Base-by-base conservation (phyloP, 2,888 invertebrate genomes). In the Agrotis ipsilon region DNA sequence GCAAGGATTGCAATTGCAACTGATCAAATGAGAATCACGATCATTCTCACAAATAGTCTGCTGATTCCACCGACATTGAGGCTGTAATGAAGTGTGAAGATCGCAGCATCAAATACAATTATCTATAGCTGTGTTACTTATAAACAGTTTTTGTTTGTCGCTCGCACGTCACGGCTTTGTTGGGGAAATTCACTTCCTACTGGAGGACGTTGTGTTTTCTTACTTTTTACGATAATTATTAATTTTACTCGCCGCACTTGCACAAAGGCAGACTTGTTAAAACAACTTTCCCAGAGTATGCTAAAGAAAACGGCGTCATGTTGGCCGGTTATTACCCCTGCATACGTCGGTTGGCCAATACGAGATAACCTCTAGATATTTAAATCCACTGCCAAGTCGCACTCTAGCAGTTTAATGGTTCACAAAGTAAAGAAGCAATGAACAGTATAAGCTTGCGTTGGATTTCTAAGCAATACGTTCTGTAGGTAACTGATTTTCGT, bases 31-130 rank as follows among this genome's bases (percentile, higher is more conserved):
- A 73, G 60, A 74, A 79, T 72, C 70, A 60, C 16, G 45, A 70
- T 69, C 24, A 60, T 66, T 59, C 59, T 60, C 14, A 58, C 55
- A 73, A 67, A 64, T 69, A 67, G 71, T 72, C 74, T 72, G 77
- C 83, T 71, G 72, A 85, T 82, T 69, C 79, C 51, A 68, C 66
- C 88, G 91, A 87, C 92, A 92, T 92, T 92, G 92, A 90, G 83
- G 60, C 68, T 80, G 80, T 89, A 92, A 88, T 89, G 91, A 90
- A 92, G 90, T 92, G 93, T 94, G 92, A 94, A 93, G 92, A 91
- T 89, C 86, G 80, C 80, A 80, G 85, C 83, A 78, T 87, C 79
- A 79, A 81, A 85, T 80, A 80, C 78, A 86, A 84, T 84, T 77
- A n/a, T n/a, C n/a, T n/a, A 73, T 74, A 80, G 73, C 80, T 74